A percentile compares a stretch with the other conserved stretches of the same genome.
Conservation (phyloP, 2,797 vertebrate genomes). For the Rhincodon typus region DNA sequence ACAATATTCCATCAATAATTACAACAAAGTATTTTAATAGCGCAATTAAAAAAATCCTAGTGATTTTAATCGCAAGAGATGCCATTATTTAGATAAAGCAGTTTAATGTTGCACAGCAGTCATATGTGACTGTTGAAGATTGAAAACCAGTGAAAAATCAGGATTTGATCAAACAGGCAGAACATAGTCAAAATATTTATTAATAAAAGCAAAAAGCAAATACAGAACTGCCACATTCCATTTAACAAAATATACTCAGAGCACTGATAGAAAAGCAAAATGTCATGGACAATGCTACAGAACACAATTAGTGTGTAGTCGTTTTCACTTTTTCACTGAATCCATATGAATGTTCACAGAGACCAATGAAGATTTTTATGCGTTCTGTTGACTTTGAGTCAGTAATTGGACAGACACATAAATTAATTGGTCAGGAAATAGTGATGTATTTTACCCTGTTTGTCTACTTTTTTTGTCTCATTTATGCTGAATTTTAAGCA, state of each 20-base stretch:
- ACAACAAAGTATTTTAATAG: constrained; percentile 35
- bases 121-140: background rate
- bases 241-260: background rate
- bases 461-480: background rate
- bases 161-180: constrained; percentile 1
- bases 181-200: background rate
- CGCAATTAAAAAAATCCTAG: constrained; percentile 24
- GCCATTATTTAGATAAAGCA: constrained; percentile 18
- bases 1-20: constrained; percentile 37
- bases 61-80: constrained; percentile 30
- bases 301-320: background rate
- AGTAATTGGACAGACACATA: background rate
- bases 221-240: background rate
- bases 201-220: background rate
- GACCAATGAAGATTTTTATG: background rate
- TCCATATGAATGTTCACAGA: background rate
- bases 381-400: background rate
- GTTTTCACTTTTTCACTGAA: constrained; percentile 15
- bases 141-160: background rate
- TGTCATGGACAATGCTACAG: background rate
- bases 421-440: background rate
- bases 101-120: constrained; percentile 21
- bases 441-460: background rate
- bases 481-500: background rate
- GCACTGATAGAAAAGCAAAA: background rate